Base-by-base conservation (phyloP, 2,113 vertebrate species). In the Brachypteracias leptosomus region DNA sequence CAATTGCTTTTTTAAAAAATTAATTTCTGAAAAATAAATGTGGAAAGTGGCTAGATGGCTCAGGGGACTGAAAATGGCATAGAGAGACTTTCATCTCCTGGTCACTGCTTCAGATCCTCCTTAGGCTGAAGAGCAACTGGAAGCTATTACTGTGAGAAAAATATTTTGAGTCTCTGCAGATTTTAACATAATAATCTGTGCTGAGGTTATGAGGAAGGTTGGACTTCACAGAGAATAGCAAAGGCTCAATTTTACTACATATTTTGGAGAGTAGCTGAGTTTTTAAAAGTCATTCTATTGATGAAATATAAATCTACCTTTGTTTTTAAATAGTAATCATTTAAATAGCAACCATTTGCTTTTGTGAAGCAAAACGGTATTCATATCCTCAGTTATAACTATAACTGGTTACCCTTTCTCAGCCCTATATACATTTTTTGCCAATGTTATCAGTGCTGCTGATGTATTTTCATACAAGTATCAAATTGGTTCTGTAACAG, bases 11-110 rank as follows among this genome's bases (percentile, higher is more conserved):
- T 88, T 74, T 1, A 1, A 42, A 84, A 96, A 96, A 94, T 87
- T 93, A 93, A 96, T 94, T 93, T 91, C 76, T 88, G 65, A 93
- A 92, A 95, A 94, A 91, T 92, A 95, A 94, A 94, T 54, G 88
- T 87, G 94, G 83, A 85, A 85, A 95, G 70, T 59, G 25, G 71
- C 67, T 61, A 80, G 59, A 88, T 77, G 33, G 85, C 85, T 80
- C 71, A 92, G 21, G 77, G 88, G 42, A 77, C 16, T 79, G 52
- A 93, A 83, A 90, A 82, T 25, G 29, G 77, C 75, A 84, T 21
- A 77, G 57, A 76, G 71, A 66, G 38, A 68, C 71, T 94, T 92
- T 86, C 58, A 91, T 74, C 55, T 92, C 42, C 55, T 2, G 1
- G 88, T 57, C 86, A 81, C 52, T 80, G 78, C 59, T 86, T 90